These are phyloP conservation scores for Phoebastria nigripes DNA, from an alignment of 2,797 vertebrate species.

Conservation along the genomic window DNA sequence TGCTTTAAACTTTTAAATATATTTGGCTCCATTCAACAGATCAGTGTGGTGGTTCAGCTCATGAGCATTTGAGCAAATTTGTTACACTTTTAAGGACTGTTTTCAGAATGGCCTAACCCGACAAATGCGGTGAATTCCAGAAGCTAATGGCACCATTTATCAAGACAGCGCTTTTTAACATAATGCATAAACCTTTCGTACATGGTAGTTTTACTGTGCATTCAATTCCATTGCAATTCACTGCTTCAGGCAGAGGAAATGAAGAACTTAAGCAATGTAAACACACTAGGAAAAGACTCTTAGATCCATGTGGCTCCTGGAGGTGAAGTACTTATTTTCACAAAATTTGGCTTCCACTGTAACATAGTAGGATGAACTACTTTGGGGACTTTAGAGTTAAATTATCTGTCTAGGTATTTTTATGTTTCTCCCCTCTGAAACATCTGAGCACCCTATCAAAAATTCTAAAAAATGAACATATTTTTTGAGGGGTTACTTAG, in stretches of 20 bases:
- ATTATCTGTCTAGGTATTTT: not conserved
- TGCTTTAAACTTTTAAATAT: constrained; percentile 50
- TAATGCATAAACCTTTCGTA: constrained; percentile 74
- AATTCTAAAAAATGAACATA: not conserved
- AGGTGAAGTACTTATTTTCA: constrained; percentile 44
- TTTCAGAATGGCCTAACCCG: constrained; percentile 55
- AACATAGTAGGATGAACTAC: not conserved
- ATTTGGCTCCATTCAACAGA: constrained; percentile 40
- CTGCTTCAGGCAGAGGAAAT: constrained; percentile 67
- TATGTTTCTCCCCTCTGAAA: not conserved
- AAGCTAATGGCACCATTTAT: constrained; percentile 76
- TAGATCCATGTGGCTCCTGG: not conserved
- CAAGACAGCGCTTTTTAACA: constrained; percentile 72
- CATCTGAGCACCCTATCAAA: not conserved
- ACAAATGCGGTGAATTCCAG: constrained; percentile 66
- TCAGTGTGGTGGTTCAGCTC: constrained; percentile 48
- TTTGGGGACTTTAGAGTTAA: not conserved
- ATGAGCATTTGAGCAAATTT: constrained; percentile 73
- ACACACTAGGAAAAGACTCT: constrained; percentile 59
- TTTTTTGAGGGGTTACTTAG: not conserved
- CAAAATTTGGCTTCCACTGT: constrained; percentile 1
- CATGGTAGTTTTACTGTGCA: constrained; percentile 65
- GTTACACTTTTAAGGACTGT: constrained; percentile 70
- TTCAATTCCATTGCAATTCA: constrained; percentile 70
- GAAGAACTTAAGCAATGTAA: constrained; percentile 69